phyloP scores from a whole-genome alignment of 1,140 invertebrate genomes.

The Eriosoma lanigerum region DNA sequence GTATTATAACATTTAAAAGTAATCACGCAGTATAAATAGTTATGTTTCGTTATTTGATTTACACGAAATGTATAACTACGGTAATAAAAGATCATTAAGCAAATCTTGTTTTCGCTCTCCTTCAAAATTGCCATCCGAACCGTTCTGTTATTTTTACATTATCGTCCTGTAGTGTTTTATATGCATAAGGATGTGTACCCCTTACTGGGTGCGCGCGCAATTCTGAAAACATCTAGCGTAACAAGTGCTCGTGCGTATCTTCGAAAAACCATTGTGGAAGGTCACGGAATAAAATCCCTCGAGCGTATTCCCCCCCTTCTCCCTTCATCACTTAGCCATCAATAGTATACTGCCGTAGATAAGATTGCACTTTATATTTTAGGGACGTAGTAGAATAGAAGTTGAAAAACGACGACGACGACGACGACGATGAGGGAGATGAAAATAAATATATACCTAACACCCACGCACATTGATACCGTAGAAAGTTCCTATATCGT shows the following conservation, averaged over 20 bases:
- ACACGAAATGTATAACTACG: too few species aligned
- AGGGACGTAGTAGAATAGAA: background rate
- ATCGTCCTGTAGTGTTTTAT: background rate
- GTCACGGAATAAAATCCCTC: slow-evolving; percentile 7
- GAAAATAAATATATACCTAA: background rate
- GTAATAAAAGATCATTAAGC: too few species aligned
- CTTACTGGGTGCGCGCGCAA: background rate
- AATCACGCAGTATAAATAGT: too few species aligned
- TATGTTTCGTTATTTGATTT: too few species aligned
- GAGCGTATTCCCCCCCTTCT: background rate
- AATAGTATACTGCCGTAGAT: too few species aligned
- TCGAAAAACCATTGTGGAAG: slow-evolving; percentile 11
- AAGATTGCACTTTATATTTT: too few species aligned
- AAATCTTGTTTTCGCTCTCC: background rate
- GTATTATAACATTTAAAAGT: too few species aligned
- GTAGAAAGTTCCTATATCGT: background rate
- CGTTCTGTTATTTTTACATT: background rate
- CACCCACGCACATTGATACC: background rate
- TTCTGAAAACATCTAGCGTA: background rate
- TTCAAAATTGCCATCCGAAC: background rate
- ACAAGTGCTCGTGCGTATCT: background rate
- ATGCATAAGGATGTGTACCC: too few species aligned
- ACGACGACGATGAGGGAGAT: too few species aligned
- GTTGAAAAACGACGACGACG: background rate
- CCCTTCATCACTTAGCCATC: background rate